Base-by-base conservation (phyloP, 2,888 invertebrate species). In the Philaethria dido region DNA sequence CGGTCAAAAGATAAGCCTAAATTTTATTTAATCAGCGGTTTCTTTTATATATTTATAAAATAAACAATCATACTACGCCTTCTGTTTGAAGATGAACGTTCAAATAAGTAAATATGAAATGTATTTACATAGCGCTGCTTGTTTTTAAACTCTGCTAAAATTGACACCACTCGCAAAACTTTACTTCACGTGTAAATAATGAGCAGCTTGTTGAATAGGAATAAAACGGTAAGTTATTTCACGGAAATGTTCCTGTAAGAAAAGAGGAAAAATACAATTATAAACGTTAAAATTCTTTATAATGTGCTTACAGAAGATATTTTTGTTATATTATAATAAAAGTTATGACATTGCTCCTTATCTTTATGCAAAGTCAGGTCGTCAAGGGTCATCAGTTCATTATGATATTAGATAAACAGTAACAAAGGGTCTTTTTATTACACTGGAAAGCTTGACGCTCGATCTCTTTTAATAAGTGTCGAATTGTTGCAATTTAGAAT, bases 141-240 rank as follows among this genome's bases (percentile, higher is more conserved):
- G 81, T 83, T 75, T 77, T 74, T 74, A 77, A 80, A 82, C 79
- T 74, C 78, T 79, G 83, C 80, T 80, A 84, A 84, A 86, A 82
- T 71, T 83, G 74, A 80, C 84, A 85, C 81, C 70, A 68, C 69
- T 70, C 76, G 75, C 77, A 68, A 76, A 71, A 74, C 75, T 80
- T 77, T 79, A 78, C 74, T 79, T 86, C 80, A 77, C 84, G 73
- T 70, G 84, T 81, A 83, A 83, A 86, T 81, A 78, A 77, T 62
- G 77, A 78, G 63, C 66, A 61, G 66, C 74, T 78, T 65, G 73
- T 75, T 78, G 77, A 78, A 80, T 75, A 52, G 63, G 50, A 61
- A 62, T 66, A 50, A 64, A 62, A 78, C 75, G 62, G 69, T 66
- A 62, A 50, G 33, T 47, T 25, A 60, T 45, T 45, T 22, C n/a